Base-by-base conservation (phyloP, 2,888 invertebrate species). In the Caenorhabditis sinica region DNA sequence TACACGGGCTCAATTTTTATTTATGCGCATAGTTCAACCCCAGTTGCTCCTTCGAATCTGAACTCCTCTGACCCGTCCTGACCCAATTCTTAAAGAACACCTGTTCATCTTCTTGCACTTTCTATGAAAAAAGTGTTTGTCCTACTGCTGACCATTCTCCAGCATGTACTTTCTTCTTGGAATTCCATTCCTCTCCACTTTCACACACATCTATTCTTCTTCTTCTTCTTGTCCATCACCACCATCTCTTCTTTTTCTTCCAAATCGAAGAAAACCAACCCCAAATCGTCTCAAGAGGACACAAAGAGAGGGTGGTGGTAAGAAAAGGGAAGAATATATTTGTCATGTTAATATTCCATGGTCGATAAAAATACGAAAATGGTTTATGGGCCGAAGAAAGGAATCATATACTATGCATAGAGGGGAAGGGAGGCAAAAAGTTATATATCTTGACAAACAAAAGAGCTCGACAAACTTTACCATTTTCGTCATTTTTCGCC, bases 361-460 rank as follows among this genome's bases (percentile, higher is more conserved):
- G 33, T 49, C 49, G 49, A 60, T 49, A 63, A 74, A 65, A 73
- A 61, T 45, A 58, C 28, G 61, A 73, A 61, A 36, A 65, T n/a
- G 36, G n/a, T 76, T 76, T 76, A 76, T 51, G 76, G 45, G 66
- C 23, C 30, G 40, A 58, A 75, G 56, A 49, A 58, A 17, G 8
- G 5, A 8, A 49, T 49, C 68, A 76, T 76, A 61, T 51, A 68
- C 49, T 74, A 76, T 76, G 76, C 68, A 76, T 76, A 33, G 68
- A 74, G 51, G 28, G n/a, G 3, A 20, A 25, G 40, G 40, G 40
- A 11, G 13, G 40, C 13, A 40, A 65, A 61, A 73, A 73, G 65
- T 76, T 76, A 69, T 68, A 76, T 76, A 76, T 76, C 76, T 76
- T 60, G 68, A 76, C 76, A 76, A 76, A 76, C 76, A 76, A 76